Evolutionary conservation across 2,888 invertebrate genomes (phyloP), one percentile per base, ranked within the genome.

Genomic region (Eledone cirrhosa): DNA sequence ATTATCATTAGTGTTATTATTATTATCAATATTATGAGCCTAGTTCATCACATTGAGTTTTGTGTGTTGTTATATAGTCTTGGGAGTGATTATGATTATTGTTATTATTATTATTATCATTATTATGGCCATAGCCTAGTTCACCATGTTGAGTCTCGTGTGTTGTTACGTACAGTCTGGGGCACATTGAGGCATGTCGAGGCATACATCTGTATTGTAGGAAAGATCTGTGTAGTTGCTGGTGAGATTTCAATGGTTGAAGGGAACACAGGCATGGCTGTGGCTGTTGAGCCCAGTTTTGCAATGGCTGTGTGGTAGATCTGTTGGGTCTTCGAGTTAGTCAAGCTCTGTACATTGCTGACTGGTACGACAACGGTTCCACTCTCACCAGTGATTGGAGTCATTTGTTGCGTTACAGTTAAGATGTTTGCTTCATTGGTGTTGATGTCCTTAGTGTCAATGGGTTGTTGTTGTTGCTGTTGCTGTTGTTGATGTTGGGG

Each of bases 201-300:
- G 13, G 72, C 41, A 22, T 72, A 72, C 72, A 72, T 72, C n/a
- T 72, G 72, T 33, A 72, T 72, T 16, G 72, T 72, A n/a, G 72
- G 72, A 72, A 72, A 72, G 72, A 72, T 72, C 72, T 72, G 72
- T 11, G 72, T 72, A 11, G 72, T 72, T 7, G 72, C 72, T 31
- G 72, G 72, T 33, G 72, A 72, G 22, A 72, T 72, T 22, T 72
- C 72, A 72, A 72, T 72, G 72, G 72, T 72, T 7, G 72, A 41
- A 7, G 72, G 72, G 22, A 72, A 72, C n/a, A 72, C 33, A 31
- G 72, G 72, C 41, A 72, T 41, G n/a, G 72, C 72, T 1, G 72
- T 67, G 29, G 67, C 27, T 19, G 29, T 72, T 13, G 33, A 41
- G 2, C 41, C 72, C 29, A 72, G 31, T 24, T 72, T 72, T 19